A percentile compares a stretch with the other conserved stretches of the same genome.
Evolutionary conservation across 2,113 vertebrate species (phyloP).

Genomic region (Panthera tigris): DNA sequence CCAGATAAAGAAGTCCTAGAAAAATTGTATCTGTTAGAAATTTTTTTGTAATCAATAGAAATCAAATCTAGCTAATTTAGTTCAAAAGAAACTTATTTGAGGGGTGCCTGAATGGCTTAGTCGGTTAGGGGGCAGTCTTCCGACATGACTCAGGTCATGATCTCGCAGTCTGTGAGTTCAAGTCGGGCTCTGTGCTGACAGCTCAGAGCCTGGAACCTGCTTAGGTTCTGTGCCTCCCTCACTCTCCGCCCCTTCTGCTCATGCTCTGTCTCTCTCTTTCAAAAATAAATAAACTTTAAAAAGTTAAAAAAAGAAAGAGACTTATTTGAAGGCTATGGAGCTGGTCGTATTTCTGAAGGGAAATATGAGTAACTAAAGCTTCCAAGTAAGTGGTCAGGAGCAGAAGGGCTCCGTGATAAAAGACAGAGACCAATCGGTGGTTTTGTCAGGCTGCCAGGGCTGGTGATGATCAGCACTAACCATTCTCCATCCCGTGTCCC

Average conservation of each 20-base stretch:
- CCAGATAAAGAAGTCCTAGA: not conserved
- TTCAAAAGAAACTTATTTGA: slow-evolving; percentile 15
- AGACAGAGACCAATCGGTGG: not conserved
- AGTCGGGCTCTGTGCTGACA: no score
- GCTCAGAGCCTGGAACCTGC: no score
- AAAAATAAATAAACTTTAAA: no score
- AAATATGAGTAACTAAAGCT: slow-evolving; percentile 27
- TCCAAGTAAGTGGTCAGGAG: not conserved
- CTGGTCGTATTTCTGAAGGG: not conserved
- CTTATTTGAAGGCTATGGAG: not conserved
- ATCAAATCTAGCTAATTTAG: slow-evolving; percentile 47
- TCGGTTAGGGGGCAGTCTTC: no score
- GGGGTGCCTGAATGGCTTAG: not conserved
- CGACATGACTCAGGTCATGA: no score
- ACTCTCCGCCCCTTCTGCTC: no score
- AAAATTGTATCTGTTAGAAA: not conserved
- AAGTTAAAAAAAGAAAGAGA: not conserved
- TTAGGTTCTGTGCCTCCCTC: no score
- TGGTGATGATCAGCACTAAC: slow-evolving; percentile 18
- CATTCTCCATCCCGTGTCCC: not conserved
- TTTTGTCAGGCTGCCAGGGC: not conserved
- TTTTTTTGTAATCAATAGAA: slow-evolving; percentile 39
- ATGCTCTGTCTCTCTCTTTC: no score
- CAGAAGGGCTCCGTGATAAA: not conserved
- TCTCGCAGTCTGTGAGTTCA: no score